Evolutionary conservation across 37 sponge, comb jelly and placozoan species (phyloP), one percentile per base, ranked within the genome.

Genomic region (Hormiphora californensis): DNA sequence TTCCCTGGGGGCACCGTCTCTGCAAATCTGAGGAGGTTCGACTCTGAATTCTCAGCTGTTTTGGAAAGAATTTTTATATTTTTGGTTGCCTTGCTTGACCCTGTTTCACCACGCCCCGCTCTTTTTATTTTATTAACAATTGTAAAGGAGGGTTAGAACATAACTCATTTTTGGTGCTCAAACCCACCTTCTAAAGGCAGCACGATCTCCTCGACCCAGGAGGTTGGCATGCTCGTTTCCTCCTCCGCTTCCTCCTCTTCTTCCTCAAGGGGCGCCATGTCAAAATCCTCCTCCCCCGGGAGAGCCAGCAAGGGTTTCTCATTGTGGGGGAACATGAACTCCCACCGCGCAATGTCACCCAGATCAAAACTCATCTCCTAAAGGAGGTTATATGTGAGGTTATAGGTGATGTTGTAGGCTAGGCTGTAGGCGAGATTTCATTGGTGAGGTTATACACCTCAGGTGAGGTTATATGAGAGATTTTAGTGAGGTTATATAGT

Each of bases 251-350:
- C 54, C 17, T 73, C 85, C 68, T 85, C 87, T 31, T 86, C 87
- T 31, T 86, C 87, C 28, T 49, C 49, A 85, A 33, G 78, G 2
- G 73, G 7, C 2, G 63, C 31, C 53, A 46, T 63, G 39, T 49
- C 49, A 32, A 32, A 65, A 11, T 89, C 86, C 54, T 92, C 91
- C 22, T 91, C 95, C 17, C 85, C 91, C 21, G 93, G 94, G 0
- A 93, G 86, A 15, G 91, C 85, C 25, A 93, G 88, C 53, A 94
- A 86, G 33, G 93, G 93, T 54, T 92, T 91, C 15, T 92, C 93
- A 55, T 92, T 89, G 49, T 87, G 89, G 54, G 98, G 95, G 65
- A 97, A 94, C 90, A 97, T 92, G 88, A 81, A 94, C 88, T 97
- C 98, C 98, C 98, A 97, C 59, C 86, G 85, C 38, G 89, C 61